Percentiles rank a stretch among this genome's conserved stretches.
Conservation (phyloP, 2,113 vertebrate species). For the Abramis brama region DNA sequence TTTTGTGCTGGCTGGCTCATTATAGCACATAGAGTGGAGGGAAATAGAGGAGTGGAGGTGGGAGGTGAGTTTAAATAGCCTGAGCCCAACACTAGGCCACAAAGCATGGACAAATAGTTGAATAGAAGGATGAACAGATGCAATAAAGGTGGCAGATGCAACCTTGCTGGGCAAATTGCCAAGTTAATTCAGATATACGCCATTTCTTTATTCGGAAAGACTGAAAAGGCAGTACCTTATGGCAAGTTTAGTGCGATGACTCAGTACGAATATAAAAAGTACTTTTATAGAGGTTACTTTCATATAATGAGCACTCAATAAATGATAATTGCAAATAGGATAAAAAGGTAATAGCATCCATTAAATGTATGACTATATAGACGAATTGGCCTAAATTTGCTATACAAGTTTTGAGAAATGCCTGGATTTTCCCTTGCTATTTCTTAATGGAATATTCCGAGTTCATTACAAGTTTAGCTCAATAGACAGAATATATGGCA, state of each 20-base stretch:
- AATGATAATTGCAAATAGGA: background rate
- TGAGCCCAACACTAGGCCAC: constrained; percentile 82
- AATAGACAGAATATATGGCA: background rate
- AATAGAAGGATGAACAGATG: constrained; percentile 83
- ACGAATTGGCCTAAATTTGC: background rate
- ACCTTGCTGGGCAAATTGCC: constrained; percentile 63
- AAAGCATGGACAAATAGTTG: constrained; percentile 74
- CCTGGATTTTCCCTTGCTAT: background rate
- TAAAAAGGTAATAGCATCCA: background rate
- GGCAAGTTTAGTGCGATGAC: constrained; percentile 67
- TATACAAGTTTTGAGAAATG: background rate
- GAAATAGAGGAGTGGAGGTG: constrained; percentile 93
- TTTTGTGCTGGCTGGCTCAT: constrained; percentile 98
- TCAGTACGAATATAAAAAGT: background rate
- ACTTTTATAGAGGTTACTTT: constrained; percentile 2
- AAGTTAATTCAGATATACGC: constrained; percentile 52
- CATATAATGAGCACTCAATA: constrained; percentile 1
- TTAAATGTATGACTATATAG: background rate
- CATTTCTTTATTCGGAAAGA: constrained; percentile 38
- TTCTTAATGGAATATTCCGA: background rate
- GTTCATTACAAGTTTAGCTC: background rate
- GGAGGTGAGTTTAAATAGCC: constrained; percentile 99
- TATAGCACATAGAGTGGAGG: constrained; percentile 91
- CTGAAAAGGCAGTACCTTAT: constrained; percentile 18
- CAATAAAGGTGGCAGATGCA: constrained; percentile 82